Evolutionary conservation across 2,797 vertebrate species (phyloP), one percentile per base, ranked within the genome.

Genomic region (Epinephelus malabaricus): DNA sequence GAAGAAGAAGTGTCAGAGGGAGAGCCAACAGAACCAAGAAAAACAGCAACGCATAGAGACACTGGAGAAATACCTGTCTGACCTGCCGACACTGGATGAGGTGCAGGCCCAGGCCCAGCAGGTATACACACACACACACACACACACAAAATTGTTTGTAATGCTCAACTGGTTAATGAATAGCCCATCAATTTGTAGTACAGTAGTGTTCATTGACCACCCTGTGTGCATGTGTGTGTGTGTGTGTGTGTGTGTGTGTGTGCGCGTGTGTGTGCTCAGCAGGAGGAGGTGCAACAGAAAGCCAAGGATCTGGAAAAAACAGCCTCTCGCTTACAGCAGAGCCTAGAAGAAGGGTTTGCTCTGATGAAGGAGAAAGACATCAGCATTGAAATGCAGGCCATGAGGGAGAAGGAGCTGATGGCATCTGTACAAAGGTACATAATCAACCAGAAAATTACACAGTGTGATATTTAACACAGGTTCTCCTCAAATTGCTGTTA

Each of bases 31-130:
- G 92, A 98, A 96, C 83, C 97, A 96, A 79, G 98, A 99, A 76
- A 98, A 97, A 56, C 97, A 98, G 79, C 97, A 96, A 82, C 95
- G 97, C 71, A 97, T 99, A 21, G 98, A 99, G 92, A 99, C 97
- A 0, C 94, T 99, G 91, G 98, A 99, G 93, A 98, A 97, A 85
- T 99, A 99, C 54, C 93, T 99, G 27, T 97, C 97, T 17, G 98
- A 99, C 81, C 95, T 99, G 51, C 98, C 98, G 51, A 97, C 97
- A 0, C 92, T 98, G 88, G 97, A 97, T 25, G 96, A 98, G 85
- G 96, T 97, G 18, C 96, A 98, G 84, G 93, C 92, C 14, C 97
- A 98, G 89, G 91, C 95, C 74, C 94, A 96, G 61, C 96, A 97
- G 98, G 98, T 99, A 81, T n/a, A 23, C 34, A 70, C 40, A 58